phyloP scores from a whole-genome alignment of 1,140 invertebrate species.

The Tetranychus cinnabarinus region DNA sequence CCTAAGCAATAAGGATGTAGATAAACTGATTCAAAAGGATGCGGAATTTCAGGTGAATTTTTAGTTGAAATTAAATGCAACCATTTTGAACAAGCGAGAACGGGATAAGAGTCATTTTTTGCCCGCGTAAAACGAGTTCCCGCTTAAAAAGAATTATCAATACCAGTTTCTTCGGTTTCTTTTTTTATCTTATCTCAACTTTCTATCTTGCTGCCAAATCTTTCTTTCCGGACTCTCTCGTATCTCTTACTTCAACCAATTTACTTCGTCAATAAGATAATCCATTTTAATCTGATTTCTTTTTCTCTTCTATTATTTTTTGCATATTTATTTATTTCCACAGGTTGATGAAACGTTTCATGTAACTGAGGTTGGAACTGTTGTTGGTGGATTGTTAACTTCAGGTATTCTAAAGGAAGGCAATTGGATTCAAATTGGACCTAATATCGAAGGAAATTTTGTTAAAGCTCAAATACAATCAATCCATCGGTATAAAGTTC shows the following conservation, averaged over 20 bases:
- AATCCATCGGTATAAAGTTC: conserved; percentile 69
- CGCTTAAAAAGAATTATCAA: no score
- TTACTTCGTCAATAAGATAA: not conserved
- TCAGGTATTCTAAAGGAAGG: conserved; percentile 66
- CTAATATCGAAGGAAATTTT: conserved; percentile 57
- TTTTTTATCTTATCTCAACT: not conserved
- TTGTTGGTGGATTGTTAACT: conserved; percentile 56
- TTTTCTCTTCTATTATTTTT: not conserved
- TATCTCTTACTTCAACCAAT: not conserved
- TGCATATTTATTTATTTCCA: conserved; percentile 24
- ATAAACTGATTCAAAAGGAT: conserved; percentile 35
- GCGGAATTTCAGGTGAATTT: conserved; percentile 23
- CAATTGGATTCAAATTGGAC: conserved; percentile 46
- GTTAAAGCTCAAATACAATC: conserved; percentile 48
- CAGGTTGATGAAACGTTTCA: conserved; percentile 75
- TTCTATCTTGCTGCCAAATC: not conserved
- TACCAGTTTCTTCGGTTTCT: no score
- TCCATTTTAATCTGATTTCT: not conserved
- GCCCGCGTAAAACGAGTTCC: no score
- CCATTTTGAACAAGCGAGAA: no score
- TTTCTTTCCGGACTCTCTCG: not conserved
- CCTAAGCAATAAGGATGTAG: conserved; percentile 38
- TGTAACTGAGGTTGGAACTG: conserved; percentile 38
- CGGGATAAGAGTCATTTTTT: no score
- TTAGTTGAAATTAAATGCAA: no score